Percentiles rank a stretch among this genome's conserved stretches.
phyloP scores from a whole-genome alignment of 2,888 invertebrate species.

The Drosophila suboccidentalis region DNA sequence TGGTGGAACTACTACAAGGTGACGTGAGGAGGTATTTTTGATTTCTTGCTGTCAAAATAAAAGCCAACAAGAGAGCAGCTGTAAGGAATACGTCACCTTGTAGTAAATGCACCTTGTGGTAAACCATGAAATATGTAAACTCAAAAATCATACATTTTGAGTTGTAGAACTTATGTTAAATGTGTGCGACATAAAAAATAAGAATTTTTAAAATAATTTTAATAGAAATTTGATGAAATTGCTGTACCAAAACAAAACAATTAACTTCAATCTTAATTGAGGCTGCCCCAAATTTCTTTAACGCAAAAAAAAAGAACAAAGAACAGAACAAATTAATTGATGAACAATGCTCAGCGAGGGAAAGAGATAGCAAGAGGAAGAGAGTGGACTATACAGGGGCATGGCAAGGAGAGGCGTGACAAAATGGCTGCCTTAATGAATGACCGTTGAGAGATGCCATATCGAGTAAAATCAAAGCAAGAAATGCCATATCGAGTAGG shows the following conservation, averaged over 20 bases:
- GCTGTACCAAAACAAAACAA: conserved; percentile 58
- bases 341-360: conserved; percentile 47
- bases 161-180: too few relatives aligned
- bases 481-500: conserved; percentile 49
- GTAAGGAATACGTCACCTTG: too few relatives aligned
- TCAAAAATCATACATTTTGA: neutral
- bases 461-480: conserved; percentile 12
- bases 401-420: conserved; percentile 27
- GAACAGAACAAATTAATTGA: conserved; percentile 70
- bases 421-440: conserved; percentile 55
- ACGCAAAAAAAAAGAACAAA: conserved; percentile 8
- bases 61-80: neutral
- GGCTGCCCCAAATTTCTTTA: conserved; percentile 25
- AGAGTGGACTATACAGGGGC: conserved; percentile 9
- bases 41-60: neutral
- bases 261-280: conserved; percentile 52
- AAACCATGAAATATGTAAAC: neutral
- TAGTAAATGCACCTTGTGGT: neutral
- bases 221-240: conserved; percentile 40
- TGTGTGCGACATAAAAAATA: too few relatives aligned
- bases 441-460: conserved; percentile 53
- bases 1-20: conserved; percentile 1
- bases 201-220: conserved; percentile 36
- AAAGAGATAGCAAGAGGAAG: conserved; percentile 17
- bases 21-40: too few relatives aligned